Base-by-base conservation (phyloP, 2,113 vertebrate genomes). In the Pangasianodon hypophthalmus region DNA sequence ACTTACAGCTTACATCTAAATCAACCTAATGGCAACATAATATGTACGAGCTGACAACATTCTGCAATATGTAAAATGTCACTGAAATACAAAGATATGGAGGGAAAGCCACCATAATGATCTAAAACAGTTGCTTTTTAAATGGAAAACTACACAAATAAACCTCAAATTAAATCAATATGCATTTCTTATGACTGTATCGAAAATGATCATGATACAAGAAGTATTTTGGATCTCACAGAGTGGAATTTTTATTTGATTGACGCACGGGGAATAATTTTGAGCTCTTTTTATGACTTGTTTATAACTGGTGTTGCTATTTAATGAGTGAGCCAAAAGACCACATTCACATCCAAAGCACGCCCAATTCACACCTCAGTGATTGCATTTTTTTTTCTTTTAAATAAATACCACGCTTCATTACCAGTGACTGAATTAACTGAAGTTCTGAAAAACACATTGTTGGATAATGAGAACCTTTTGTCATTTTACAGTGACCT, bases 381-480 rank as follows among this genome's bases (percentile, higher is more conserved):
- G 88, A 90, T 93, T 16, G n/a, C n/a, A 26, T 21, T 24, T 41
- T 32, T 73, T n/a, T n/a, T 18, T 18, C 6, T 56, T 13, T 82
- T 11, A 79, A 54, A 82, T n/a, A 56, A 24, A 69, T 4, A 11
- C 81, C 89, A 79, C 52, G 79, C 91, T 93, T 90, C 91, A 91
- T 88, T 91, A 91, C 89, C 92, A 91, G 91, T 89, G 82, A 88
- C 3, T 62, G 77, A 86, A 81, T 46, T 64, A 85, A 26, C 6
- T 62, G 24, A 92, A 71, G 6, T 44, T 77, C 92, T 89, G 88
- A 91, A 81, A 92, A 86, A 93, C 88, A 91, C 84, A 48, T 90
- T 54, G 24, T 8, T 58, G 75, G 21, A 29, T 60, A 77, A 77
- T 77, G 69, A 89, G 29, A 73, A 58, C 41, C 41, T 41, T 64